phyloP scores from a whole-genome alignment of 1,140 invertebrate genomes.

The Zaprionus camerounensis region DNA sequence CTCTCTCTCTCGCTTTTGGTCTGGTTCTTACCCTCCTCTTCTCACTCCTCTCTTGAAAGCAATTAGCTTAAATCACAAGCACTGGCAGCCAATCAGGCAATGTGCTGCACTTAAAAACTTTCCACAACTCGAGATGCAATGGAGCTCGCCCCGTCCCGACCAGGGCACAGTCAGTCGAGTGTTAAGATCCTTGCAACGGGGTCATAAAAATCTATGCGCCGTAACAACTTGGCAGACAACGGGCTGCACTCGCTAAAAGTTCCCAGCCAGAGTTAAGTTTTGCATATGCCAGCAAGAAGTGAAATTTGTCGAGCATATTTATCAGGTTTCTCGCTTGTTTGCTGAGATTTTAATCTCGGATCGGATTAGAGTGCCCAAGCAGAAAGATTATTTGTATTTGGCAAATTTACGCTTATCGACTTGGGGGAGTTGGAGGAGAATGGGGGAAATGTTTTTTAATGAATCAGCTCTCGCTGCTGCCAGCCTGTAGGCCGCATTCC shows the following conservation, averaged over 20 bases:
- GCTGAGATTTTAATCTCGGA: constrained; percentile 67
- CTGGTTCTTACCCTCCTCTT: not conserved
- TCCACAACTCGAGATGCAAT: constrained; percentile 50
- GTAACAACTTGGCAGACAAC: constrained; percentile 63
- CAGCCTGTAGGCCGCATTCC: not conserved
- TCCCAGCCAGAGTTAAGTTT: constrained; percentile 26
- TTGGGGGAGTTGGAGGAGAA: not conserved
- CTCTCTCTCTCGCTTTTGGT: not conserved
- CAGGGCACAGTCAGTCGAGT: constrained; percentile 32
- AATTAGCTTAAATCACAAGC: constrained; percentile 72
- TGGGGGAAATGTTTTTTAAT: constrained; percentile 45
- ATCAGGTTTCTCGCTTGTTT: constrained; percentile 52
- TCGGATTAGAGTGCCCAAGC: constrained; percentile 49
- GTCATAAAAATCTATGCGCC: constrained; percentile 58
- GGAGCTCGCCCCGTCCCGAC: constrained; percentile 6
- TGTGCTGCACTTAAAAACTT: constrained; percentile 73
- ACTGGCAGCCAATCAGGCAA: constrained; percentile 70
- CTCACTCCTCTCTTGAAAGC: constrained; percentile 30
- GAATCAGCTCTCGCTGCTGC: constrained; percentile 43
- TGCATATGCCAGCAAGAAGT: constrained; percentile 28
- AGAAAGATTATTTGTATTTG: constrained; percentile 73
- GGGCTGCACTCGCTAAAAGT: constrained; percentile 43
- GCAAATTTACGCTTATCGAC: constrained; percentile 80
- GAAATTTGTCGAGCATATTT: constrained; percentile 42
- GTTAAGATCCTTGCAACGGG: constrained; percentile 36